Percentiles rank a stretch among this genome's conserved stretches.
Evolutionary conservation across 1,140 invertebrate genomes (phyloP).

Genomic region (Eupristina koningsbergeri): DNA sequence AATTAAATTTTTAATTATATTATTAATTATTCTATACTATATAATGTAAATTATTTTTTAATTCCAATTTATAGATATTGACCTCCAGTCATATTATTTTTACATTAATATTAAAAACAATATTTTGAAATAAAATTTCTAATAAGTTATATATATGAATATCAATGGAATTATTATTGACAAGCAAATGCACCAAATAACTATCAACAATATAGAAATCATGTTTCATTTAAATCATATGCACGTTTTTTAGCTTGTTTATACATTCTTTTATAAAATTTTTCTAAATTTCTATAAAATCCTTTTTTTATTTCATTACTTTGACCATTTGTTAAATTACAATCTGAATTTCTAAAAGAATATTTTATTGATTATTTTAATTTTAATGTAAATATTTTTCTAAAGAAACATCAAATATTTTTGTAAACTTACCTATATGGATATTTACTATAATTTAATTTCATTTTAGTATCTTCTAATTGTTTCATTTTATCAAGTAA

Average conservation of each 20-base stretch:
- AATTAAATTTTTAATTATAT: not conserved
- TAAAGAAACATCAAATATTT: too few species aligned
- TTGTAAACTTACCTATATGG: slow-evolving; percentile 41
- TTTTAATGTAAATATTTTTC: slow-evolving; percentile 6
- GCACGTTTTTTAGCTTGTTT: slow-evolving; percentile 64
- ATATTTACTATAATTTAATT: slow-evolving; percentile 35
- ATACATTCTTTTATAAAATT: slow-evolving; percentile 69
- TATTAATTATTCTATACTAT: not conserved
- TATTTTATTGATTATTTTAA: slow-evolving; percentile 19
- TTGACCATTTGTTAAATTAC: slow-evolving; percentile 7
- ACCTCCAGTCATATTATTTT: not conserved
- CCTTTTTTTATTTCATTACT: slow-evolving; percentile 51
- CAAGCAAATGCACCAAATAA: not conserved
- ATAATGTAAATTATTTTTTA: slow-evolving; percentile 14
- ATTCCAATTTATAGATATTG: not conserved
- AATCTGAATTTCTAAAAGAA: slow-evolving; percentile 47
- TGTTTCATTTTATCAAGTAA: slow-evolving; percentile 52
- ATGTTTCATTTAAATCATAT: slow-evolving; percentile 52
- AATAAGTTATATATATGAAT: not conserved
- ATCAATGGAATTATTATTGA: not conserved
- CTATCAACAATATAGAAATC: slow-evolving; percentile 1
- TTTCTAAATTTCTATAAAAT: slow-evolving; percentile 64
- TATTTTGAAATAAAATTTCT: not conserved
- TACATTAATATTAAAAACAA: slow-evolving; percentile 23
- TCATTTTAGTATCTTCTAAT: slow-evolving; percentile 50